Base-by-base conservation (phyloP, 1,140 invertebrate genomes). In the Brachionus manjavacas region DNA sequence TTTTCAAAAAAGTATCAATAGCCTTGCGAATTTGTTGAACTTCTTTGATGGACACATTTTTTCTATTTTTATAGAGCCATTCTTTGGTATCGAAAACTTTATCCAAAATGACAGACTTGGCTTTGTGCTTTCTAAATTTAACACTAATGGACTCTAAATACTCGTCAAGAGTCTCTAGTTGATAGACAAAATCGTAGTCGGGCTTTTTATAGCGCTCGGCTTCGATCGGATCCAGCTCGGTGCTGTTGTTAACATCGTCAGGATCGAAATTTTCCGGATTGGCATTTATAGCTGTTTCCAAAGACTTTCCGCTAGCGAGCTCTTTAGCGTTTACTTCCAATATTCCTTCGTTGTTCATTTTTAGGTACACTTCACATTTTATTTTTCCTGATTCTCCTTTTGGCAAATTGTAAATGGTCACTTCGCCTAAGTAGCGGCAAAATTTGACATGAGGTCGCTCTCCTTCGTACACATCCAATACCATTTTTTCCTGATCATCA, bases 61-160 rank as follows among this genome's bases (percentile, higher is more conserved):
- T 25, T 64, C 79, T 35, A 20, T 81, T 81, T 39, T 81, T 60
- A 25, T 81, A 81, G 3, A 81, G 39, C 79, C 79, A 81, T 68
- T 81, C 79, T 64, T 81, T 81, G 28, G 79, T 81, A 28, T 81
- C 52, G 20, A 81, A 81, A 23, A 81, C 20, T 81, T 81, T 81
- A 0, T 81, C 79, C 14, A 81, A 14, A 39, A 81, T 81, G 14
- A 1, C 23, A 3, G 7, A 4, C 6, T 23, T 43, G 11, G 16
- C 23, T 12, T 64, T 81, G 28, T 81, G 79, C 23, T 81, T 68
- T 81, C 64, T 41, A 35, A 64, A 81, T 64, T 81, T 81, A 12
- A 64, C 1, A 60, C 49, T 41, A 25, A 81, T 64, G 0, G 28
- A 23, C 35, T 81, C 79, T 9, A 81, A 64, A 20, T 64, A 81